These are phyloP conservation scores for Rhizomys pruinosus DNA, from an alignment of 2,113 vertebrate genomes.

Conservation along the genomic window DNA sequence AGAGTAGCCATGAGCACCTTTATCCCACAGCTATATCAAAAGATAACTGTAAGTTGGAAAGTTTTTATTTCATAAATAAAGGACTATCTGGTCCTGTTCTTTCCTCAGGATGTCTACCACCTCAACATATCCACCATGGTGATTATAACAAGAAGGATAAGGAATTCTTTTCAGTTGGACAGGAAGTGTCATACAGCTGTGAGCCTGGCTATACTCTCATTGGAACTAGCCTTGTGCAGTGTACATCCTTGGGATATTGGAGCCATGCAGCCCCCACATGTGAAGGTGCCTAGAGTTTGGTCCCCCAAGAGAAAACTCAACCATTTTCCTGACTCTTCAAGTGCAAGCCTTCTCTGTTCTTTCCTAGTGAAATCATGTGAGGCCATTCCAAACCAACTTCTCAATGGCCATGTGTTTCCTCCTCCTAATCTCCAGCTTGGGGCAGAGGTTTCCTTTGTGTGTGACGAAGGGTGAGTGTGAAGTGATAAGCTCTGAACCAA, in stretches of 20 bases:
- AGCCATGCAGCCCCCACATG: slow-evolving; percentile 39
- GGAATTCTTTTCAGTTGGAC: slow-evolving; percentile 59
- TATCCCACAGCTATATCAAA: neutral
- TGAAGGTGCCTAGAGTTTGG: slow-evolving; percentile 59
- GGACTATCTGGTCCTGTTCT: slow-evolving; percentile 42
- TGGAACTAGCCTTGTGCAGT: slow-evolving; percentile 40
- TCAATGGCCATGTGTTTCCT: slow-evolving; percentile 14
- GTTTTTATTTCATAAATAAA: slow-evolving; percentile 56
- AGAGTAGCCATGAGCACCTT: neutral
- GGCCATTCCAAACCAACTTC: slow-evolving; percentile 37
- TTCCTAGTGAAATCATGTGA: slow-evolving; percentile 60
- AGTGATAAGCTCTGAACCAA: neutral
- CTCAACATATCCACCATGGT: slow-evolving; percentile 45
- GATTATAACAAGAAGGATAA: neutral
- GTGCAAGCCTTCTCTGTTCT: slow-evolving; percentile 39
- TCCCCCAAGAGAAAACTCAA: neutral
- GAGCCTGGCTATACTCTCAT: slow-evolving; percentile 54
- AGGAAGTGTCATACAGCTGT: slow-evolving; percentile 58
- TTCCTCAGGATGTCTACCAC: slow-evolving; percentile 74
- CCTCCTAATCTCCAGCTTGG: slow-evolving; percentile 49
- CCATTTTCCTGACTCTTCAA: slow-evolving; percentile 1
- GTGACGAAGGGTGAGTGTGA: slow-evolving; percentile 65
- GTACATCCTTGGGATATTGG: slow-evolving; percentile 62
- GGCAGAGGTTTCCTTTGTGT: slow-evolving; percentile 66
- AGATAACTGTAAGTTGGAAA: neutral